Evolutionary conservation across 2,888 invertebrate genomes (phyloP), one percentile per base, ranked within the genome.

Genomic region (Morpho achilles): DNA sequence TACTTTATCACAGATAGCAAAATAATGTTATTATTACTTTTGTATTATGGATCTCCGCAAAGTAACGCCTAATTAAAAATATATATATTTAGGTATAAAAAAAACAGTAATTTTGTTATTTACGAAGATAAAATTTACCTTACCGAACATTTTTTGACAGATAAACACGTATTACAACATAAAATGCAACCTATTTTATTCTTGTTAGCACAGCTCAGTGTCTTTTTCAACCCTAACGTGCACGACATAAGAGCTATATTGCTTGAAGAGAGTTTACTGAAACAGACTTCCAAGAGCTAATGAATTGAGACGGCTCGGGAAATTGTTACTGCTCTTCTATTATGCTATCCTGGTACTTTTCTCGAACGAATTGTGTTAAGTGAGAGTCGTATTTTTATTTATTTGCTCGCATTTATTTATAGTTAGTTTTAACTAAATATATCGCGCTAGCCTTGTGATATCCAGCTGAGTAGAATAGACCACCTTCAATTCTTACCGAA

Each of bases 221-320:
- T 43, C 7, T 44, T 16, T 39, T 8, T 53, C 7, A 10, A 32
- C 55, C 40, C 55, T 61, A 53, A 52, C 8, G n/a, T 10, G 3
- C 52, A 9, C 8, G 4, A 0, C 7, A 16, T 55, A 61, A 50
- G 42, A 53, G 7, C 23, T 39, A 56, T 32, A 53, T 46, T 58
- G 23, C 49, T 22, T 16, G 46, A 32, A 50, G 42, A 59, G 53
- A 67, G 32, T 8, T n/a, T 8, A 22, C 23, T 8, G 52, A 43
- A 44, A 22, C 44, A 22, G 41, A 74, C 72, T 76, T 69, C 69
- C 61, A 66, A 63, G 59, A 67, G 69, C 72, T 80, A 81, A 76
- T 78, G 76, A 80, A 80, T 76, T 75, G 73, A 67, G 69, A 68
- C 66, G 65, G 69, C 65, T 53, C 57, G 58, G 65, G 67, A 67